phyloP scores from a whole-genome alignment of 2,113 vertebrate genomes.

The Steatornis caripensis region DNA sequence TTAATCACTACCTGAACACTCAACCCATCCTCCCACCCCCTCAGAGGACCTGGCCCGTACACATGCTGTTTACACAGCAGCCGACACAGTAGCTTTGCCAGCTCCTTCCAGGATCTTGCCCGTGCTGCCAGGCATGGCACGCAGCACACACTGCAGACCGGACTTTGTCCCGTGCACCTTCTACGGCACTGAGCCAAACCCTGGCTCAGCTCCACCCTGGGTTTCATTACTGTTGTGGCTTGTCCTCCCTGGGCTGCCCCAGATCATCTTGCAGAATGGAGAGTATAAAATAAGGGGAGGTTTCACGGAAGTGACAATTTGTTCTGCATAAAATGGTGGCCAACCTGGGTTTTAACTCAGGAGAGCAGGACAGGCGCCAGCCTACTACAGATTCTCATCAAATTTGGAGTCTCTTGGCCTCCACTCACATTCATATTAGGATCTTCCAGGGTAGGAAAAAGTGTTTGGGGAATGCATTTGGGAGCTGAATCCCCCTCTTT shows the following conservation, averaged over 20 bases:
- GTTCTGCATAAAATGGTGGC: not conserved
- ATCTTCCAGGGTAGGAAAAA: not conserved
- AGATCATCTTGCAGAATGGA: not conserved
- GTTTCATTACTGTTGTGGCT: not conserved
- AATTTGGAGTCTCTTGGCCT: not conserved
- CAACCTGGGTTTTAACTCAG: not conserved
- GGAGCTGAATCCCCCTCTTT: not conserved
- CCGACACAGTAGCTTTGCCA: not conserved
- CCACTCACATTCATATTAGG: not conserved
- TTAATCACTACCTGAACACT: not conserved
- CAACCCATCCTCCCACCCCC: not conserved
- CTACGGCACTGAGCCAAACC: not conserved
- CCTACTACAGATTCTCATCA: no score
- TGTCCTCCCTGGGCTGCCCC: not conserved
- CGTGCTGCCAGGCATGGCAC: fast-evolving
- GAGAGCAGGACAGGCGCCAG: not conserved
- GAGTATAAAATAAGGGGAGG: not conserved
- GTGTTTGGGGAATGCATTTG: not conserved
- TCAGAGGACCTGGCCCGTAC: not conserved
- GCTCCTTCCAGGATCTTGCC: not conserved
- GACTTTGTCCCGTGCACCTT: not conserved
- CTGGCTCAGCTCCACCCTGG: constrained; percentile 5
- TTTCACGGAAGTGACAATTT: not conserved
- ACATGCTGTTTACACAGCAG: not conserved
- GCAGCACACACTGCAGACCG: fast-evolving